Conservation (phyloP, 2,888 invertebrate species). For the Pseudococcus viburni region DNA sequence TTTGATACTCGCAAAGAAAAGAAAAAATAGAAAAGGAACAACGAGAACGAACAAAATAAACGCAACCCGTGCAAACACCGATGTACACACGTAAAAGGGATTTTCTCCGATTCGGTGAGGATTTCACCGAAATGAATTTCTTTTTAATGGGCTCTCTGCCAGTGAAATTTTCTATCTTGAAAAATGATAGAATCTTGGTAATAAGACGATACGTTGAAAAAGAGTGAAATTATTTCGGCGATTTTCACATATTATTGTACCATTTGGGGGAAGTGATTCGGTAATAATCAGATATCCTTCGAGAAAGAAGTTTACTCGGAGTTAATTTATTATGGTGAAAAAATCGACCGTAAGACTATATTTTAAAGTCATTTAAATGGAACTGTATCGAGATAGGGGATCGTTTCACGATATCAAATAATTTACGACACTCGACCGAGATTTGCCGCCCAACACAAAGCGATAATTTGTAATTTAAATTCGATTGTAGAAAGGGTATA, state of each 20-base stretch:
- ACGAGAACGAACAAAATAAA: neutral
- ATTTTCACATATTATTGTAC: neutral
- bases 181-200: constrained; percentile 6
- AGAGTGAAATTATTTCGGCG: neutral
- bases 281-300: constrained; percentile 7
- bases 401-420: constrained; percentile 14
- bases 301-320: neutral
- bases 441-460: neutral
- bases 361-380: constrained; percentile 20
- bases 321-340: neutral
- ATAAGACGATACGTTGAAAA: neutral
- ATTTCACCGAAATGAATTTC: neutral
- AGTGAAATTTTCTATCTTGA: neutral
- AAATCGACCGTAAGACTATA: neutral
- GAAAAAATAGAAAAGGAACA: neutral
- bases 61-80: neutral
- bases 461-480: constrained; percentile 35
- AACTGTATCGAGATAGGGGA: neutral
- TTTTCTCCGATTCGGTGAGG: neutral
- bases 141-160: constrained; percentile 9
- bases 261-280: neutral
- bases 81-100: neutral
- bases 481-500: constrained; percentile 20
- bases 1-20: neutral
- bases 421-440: constrained; percentile 6